A percentile compares a stretch with the other conserved stretches of the same genome.
phyloP scores from a whole-genome alignment of 2,888 invertebrate genomes.

The Lithophane leautieri region DNA sequence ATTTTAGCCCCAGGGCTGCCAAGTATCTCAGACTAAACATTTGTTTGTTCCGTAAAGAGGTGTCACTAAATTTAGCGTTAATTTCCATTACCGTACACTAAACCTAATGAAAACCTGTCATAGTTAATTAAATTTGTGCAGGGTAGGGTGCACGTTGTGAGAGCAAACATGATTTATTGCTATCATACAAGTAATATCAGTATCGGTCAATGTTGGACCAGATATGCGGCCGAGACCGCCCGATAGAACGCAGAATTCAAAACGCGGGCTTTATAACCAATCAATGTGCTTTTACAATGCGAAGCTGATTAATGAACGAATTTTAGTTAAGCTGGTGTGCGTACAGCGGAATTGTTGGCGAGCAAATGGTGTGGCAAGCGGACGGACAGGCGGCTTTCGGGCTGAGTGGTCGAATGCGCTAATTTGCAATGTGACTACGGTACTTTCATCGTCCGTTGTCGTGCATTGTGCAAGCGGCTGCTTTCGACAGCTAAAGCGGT shows the following conservation, averaged over 20 bases:
- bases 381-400: constrained; percentile 77
- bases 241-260: constrained; percentile 52
- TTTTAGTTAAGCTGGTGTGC: constrained; percentile 64
- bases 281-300: constrained; percentile 62
- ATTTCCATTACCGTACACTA: constrained; percentile 40
- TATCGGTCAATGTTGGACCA: constrained; percentile 17
- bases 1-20: constrained; percentile 35
- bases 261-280: constrained; percentile 47
- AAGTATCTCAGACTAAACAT: constrained; percentile 44
- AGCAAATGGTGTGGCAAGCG: constrained; percentile 81
- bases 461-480: constrained; percentile 73
- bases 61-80: constrained; percentile 41
- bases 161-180: constrained; percentile 40
- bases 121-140: constrained; percentile 52
- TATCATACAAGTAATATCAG: constrained; percentile 14
- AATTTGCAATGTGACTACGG: constrained; percentile 81
- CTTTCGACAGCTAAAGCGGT: constrained; percentile 76
- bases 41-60: constrained; percentile 38
- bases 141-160: constrained; percentile 13
- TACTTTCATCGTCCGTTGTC: constrained; percentile 76
- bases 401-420: constrained; percentile 81
- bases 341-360: constrained; percentile 67
- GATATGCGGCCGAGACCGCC: constrained; percentile 22
- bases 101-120: constrained; percentile 45
- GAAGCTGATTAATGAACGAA: constrained; percentile 65